Base-by-base conservation (phyloP, 2,113 vertebrate species). In the Heliornis fulica region DNA sequence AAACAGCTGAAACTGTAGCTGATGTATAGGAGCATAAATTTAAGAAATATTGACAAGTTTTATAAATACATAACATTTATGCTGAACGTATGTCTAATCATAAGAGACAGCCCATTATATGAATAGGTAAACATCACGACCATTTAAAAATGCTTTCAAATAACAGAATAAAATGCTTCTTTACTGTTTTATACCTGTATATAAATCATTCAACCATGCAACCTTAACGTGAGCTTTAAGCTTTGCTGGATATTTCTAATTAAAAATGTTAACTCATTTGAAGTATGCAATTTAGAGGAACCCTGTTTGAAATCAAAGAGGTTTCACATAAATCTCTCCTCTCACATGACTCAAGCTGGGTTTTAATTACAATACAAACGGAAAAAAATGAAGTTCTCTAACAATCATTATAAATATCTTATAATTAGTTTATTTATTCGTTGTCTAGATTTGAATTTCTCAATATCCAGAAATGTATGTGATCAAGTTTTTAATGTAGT, bases 71-170 rank as follows among this genome's bases (percentile, higher is more conserved):
- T 38, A 76, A 95, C 81, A 76, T 70, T 92, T 91, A 97, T 22
- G 32, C 77, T 96, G 83, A 97, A 69, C n/a, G 48, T 82, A 89
- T 95, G 96, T 97, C 97, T 97, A 97, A 97, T 98, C 97, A 97
- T 96, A 97, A 96, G 96, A 98, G 96, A 98, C 97, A 98, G 97
- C 92, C 97, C 97, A 97, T 96, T 97, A 90, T 97, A 97, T 80
- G 87, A 97, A 97, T 87, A 96, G 81, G 94, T 66, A 95, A 96
- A 88, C 85, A 94, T 82, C 41, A 95, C 16, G 81, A 86, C 83
- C 46, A 96, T 43, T 86, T 81, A 97, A 92, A 96, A 95, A 95
- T 29, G 36, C 46, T 90, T 90, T 65, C 57, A 87, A 89, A 40
- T 81, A 87, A 45, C n/a, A 91, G 60, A 83, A 93, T 75, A 74